Base-by-base conservation (phyloP, 1,140 invertebrate genomes). In the Cydia amplana region DNA sequence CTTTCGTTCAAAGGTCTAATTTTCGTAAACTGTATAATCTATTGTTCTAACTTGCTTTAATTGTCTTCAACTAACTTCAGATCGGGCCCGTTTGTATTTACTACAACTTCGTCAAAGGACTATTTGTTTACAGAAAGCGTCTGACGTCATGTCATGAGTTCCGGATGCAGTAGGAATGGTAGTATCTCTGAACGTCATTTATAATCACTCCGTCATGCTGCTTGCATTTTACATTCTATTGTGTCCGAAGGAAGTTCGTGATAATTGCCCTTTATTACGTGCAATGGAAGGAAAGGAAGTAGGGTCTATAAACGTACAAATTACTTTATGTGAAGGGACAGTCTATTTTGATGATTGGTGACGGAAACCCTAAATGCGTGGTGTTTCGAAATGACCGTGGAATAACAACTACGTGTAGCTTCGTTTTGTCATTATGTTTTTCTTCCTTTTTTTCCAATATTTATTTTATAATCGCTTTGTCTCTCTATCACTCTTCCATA, bases 141-240 rank as follows among this genome's bases (percentile, higher is more conserved):
- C 9, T 60, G 55, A 60, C 55, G 20, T 23, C 55, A 23, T 12
- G 20, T 23, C 55, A 23, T 12, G 18, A 60, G 20, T 60, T 23
- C 55, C 55, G 55, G 55, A 60, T 60, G 55, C 55, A 60, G 55
- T 60, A 60, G 49, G 43, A 14, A 16, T 18, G 6, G n/a, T 51
- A 6, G 70, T 74, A 80, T 85, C 82, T 83, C 80, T 82, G 80
- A 75, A 72, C 77, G 75, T 83, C 80, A 80, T 82, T 79, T 79
- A 82, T 80, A 83, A 84, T 86, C 82, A 82, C 81, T 77, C 78
- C 78, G 80, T 83, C 84, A 84, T 77, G 81, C 75, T 83, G 82
- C 79, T 78, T 80, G 83, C 79, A 80, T 88, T 85, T 85, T 84
- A 83, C 82, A 82, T 85, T 83, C 80, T 79, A 88, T 88, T 88